These are phyloP conservation scores for Drosophila borborema DNA, from an alignment of 2,888 invertebrate species.

Conservation along the genomic window DNA sequence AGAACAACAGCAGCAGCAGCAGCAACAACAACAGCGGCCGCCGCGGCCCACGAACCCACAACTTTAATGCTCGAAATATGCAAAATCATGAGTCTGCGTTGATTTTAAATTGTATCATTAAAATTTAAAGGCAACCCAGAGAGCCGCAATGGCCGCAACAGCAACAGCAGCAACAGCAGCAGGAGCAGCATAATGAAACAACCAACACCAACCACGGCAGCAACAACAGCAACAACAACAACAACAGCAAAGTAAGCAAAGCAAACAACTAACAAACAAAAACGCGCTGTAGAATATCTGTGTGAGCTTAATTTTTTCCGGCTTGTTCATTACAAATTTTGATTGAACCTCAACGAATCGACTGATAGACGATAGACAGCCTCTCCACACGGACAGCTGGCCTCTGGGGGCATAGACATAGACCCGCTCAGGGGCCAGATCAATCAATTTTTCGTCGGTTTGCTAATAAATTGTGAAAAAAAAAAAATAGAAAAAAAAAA, in stretches of 20 bases:
- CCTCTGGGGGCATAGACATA: conserved; percentile 27
- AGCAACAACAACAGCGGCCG: conserved; percentile 20
- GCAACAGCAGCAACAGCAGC: conserved; percentile 34
- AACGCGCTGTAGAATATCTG: conserved; percentile 29
- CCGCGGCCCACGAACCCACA: conserved; percentile 43
- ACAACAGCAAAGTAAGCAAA: conserved; percentile 27
- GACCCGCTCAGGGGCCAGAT: conserved; percentile 60
- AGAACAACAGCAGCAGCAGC: conserved; percentile 30
- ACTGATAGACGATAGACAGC: conserved; percentile 18
- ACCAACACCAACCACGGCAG: conserved; percentile 34
- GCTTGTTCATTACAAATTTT: conserved; percentile 79
- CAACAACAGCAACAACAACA: conserved; percentile 5
- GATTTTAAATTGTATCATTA: conserved; percentile 81
- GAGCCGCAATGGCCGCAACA: conserved; percentile 35
- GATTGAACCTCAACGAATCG: conserved; percentile 63
- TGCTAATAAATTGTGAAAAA: conserved; percentile 69
- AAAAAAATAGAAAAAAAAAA: conserved; percentile 20
- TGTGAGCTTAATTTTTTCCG: conserved; percentile 68
- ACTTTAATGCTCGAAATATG: conserved; percentile 77
- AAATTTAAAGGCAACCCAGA: conserved; percentile 56
- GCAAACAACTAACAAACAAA: conserved; percentile 46
- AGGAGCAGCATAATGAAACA: conserved; percentile 65
- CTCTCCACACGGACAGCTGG: conserved; percentile 9
- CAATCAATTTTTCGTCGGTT: conserved; percentile 66
- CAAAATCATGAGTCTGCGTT: conserved; percentile 81